Evolutionary conservation across 2,113 vertebrate genomes (phyloP).

Genomic region (Castor canadensis): DNA sequence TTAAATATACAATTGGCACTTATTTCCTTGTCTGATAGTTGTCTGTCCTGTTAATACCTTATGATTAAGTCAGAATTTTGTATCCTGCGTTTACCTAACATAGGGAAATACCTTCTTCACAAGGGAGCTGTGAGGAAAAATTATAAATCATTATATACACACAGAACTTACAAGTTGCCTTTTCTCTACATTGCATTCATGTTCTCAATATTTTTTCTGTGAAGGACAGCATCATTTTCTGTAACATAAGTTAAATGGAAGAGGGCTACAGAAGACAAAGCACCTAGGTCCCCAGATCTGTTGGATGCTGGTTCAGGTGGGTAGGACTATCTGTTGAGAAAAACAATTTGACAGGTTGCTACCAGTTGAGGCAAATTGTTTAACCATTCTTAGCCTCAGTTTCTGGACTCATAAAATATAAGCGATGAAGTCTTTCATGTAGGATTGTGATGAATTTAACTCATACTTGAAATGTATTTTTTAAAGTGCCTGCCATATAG

Average conservation of each 20-base stretch:
- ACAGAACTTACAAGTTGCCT: conserved; percentile 36
- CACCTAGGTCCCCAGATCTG: background rate
- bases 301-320: background rate
- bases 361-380: background rate
- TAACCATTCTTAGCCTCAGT: background rate
- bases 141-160: conserved; percentile 46
- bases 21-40: conserved; percentile 7
- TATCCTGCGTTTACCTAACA: conserved; percentile 41
- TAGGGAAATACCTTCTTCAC: conserved; percentile 4
- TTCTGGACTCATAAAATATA: background rate
- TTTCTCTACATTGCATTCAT: conserved; percentile 40
- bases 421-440: background rate
- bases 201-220: conserved; percentile 35
- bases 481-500: background rate
- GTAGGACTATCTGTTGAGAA: background rate
- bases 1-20: background rate
- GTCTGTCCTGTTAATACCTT: background rate
- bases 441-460: conserved; percentile 4
- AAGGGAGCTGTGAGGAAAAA: conserved; percentile 36
- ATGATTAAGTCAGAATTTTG: conserved; percentile 37
- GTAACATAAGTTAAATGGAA: conserved; percentile 6
- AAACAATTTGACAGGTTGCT: background rate
- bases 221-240: conserved; percentile 7
- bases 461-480: background rate
- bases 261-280: background rate